phyloP scores from a whole-genome alignment of 2,113 vertebrate species.

The Corydoras maculifer region DNA sequence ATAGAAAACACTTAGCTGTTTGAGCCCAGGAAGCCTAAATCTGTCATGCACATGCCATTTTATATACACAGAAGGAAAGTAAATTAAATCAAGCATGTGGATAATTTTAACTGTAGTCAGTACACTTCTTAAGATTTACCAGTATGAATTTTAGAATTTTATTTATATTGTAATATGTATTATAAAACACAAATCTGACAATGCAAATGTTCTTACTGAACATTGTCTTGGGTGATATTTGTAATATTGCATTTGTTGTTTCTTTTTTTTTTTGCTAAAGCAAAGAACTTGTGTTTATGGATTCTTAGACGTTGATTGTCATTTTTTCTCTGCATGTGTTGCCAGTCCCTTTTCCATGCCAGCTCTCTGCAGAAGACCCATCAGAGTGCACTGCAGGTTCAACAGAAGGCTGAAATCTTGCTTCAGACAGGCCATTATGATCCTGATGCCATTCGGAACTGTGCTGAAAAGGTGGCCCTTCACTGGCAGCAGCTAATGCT shows the following conservation, averaged over 20 bases:
- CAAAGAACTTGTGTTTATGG: no score
- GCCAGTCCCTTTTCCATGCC: slow-evolving; percentile 94
- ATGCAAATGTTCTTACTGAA: no score
- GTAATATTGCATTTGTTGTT: no score
- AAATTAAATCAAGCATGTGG: neutral
- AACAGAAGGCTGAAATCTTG: slow-evolving; percentile 91
- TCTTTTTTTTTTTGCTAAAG: no score
- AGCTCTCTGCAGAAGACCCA: slow-evolving; percentile 98
- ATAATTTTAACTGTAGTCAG: slow-evolving; percentile 4
- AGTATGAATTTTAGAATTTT: no score
- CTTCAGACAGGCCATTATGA: slow-evolving; percentile 92
- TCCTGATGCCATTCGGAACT: slow-evolving; percentile 84
- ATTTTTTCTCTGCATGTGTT: neutral
- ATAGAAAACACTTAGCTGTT: slow-evolving; percentile 9
- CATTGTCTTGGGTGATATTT: no score
- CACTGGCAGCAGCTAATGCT: slow-evolving; percentile 99
- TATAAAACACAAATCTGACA: no score
- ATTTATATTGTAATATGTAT: no score
- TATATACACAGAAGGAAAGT: neutral
- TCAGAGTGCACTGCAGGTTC: slow-evolving; percentile 95
- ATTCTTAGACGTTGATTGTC: no score
- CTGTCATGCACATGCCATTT: slow-evolving; percentile 2
- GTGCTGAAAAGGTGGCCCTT: slow-evolving; percentile 91
- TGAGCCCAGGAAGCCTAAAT: slow-evolving; percentile 25
- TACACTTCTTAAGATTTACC: neutral